Conservation (phyloP, 2,113 vertebrate species). For the Entosphenus tridentatus region DNA sequence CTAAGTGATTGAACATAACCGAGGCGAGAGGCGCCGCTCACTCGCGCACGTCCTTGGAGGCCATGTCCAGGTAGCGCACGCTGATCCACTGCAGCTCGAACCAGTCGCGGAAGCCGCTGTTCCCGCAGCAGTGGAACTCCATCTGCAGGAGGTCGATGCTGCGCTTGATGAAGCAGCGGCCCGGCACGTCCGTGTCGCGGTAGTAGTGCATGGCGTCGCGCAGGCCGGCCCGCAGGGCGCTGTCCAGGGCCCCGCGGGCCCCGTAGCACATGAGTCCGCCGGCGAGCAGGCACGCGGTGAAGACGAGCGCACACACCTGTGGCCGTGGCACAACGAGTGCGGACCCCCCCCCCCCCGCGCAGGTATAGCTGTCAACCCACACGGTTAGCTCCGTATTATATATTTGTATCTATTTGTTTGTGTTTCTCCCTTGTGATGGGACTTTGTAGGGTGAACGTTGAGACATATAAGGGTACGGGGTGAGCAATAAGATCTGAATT, state of each 20-base stretch:
- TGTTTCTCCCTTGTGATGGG: no score
- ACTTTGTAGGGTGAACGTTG: no score
- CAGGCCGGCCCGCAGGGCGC: conserved; percentile 36
- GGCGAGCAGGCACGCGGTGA: conserved; percentile 47
- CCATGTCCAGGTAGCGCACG: conserved; percentile 47
- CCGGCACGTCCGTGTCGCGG: conserved; percentile 53
- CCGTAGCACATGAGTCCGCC: conserved; percentile 51
- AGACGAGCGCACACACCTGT: conserved; percentile 46
- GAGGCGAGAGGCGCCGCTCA: conserved; percentile 24
- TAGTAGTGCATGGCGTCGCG: conserved; percentile 42
- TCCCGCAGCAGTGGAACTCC: conserved; percentile 48
- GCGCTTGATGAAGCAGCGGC: conserved; percentile 50
- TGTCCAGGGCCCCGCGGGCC: conserved; percentile 39
- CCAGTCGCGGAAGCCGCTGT: conserved; percentile 50
- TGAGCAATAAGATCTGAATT: no score
- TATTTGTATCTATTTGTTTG: no score
- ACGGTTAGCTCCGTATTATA: no score
- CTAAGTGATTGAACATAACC: no score
- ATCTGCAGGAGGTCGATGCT: conserved; percentile 49
- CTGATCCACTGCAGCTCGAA: conserved; percentile 65
- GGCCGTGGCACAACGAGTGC: conserved; percentile 53
- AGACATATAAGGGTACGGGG: no score
- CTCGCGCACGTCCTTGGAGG: conserved; percentile 38
- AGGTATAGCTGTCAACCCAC: conserved; percentile 9
- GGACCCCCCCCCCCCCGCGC: conserved; percentile 44